Evolutionary conservation across 2,888 invertebrate species (phyloP), one percentile per base, ranked within the genome.

Genomic region (Melieria crassipennis): DNA sequence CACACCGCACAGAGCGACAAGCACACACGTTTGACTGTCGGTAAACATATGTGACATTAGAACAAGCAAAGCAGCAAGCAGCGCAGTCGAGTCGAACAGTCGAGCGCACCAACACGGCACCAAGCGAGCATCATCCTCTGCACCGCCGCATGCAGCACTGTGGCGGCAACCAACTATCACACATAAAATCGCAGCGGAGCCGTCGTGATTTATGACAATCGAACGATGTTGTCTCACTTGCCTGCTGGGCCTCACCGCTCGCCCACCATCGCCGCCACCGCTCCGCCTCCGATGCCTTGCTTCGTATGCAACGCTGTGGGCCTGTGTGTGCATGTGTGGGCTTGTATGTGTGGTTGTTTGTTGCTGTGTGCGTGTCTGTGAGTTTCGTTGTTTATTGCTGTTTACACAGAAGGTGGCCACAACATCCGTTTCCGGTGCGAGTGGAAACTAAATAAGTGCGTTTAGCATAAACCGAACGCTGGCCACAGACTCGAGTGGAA

Each of bases 181-280:
- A 30, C 30, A 70, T 68, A 69, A 52, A 66, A 68, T 64, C 70
- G 48, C 58, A 64, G 58, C 56, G 71, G 56, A 72, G 76, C 72
- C 76, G 72, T 69, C 73, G 76, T 82, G 82, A 82, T 82, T 81
- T 83, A 82, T 81, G 79, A 78, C 82, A 78, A 81, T 81, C 78
- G 82, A 80, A 80, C 73, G 68, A 50, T 65, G 70, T 66, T 62
- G 61, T 50, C 7, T 43, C 13, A 57, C 13, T 46, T 45, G 6
- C 42, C 10, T 58, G 63, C 42, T 52, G 45, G n/a, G 58, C 30
- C 58, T 48, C 16, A 30, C 42, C 10, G 58, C 30, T 11, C 48
- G 9, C 7, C 5, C 43, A n/a, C 10, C 62, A 63, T 63, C 48
- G 62, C 48, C 69, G 11, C 30, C 46, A 62, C 7, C 13, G 42